Evolutionary conservation across 2,797 vertebrate genomes (phyloP), one percentile per base, ranked within the genome.

Genomic region (Artibeus lituratus): DNA sequence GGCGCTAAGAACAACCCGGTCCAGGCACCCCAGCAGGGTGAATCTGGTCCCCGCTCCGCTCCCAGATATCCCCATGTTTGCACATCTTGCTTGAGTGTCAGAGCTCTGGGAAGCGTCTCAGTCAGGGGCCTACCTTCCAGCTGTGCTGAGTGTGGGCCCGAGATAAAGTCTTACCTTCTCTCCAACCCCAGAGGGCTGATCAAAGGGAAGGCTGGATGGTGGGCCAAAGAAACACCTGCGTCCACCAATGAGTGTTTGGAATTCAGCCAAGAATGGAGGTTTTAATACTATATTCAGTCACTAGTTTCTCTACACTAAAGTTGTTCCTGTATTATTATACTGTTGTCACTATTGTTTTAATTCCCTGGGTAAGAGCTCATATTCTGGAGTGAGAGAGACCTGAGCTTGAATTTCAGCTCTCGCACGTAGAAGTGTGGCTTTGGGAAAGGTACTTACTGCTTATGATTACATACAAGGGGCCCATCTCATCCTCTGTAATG

Each of bases 281-380:
- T 94, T 70, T 55, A 62, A 29, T 10, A 21, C 51, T 90, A 8
- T 91, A 74, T 94, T 49, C 70, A 86, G 69, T 53, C 57, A 73
- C 69, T n/a, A 24, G 19, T 74, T 70, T 51, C 22, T 47, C 55
- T 73, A 85, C 35, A 81, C 22, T 86, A 42, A 77, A 87, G 32
- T 51, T 81, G 35, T n/a, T n/a, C 26, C 67, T 51, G 4, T 51
- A n/a, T 72, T 51, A 83, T 80, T 94, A 47, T 74, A 26, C 12
- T 77, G 9, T 49, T 76, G 39, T 62, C 16, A 22, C 51, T 83
- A 37, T 80, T 89, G 47, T 84, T 95, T 96, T 86, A 94, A 67
- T 53, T 85, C 67, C 44, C 19, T 67, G 47, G 42, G 57, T 80
- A 76, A 70, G 44, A 51, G 15, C 44, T 86, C 67, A 47, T 65